phyloP scores from a whole-genome alignment of 2,113 vertebrate species.

The Cyprinodon variegatus region DNA sequence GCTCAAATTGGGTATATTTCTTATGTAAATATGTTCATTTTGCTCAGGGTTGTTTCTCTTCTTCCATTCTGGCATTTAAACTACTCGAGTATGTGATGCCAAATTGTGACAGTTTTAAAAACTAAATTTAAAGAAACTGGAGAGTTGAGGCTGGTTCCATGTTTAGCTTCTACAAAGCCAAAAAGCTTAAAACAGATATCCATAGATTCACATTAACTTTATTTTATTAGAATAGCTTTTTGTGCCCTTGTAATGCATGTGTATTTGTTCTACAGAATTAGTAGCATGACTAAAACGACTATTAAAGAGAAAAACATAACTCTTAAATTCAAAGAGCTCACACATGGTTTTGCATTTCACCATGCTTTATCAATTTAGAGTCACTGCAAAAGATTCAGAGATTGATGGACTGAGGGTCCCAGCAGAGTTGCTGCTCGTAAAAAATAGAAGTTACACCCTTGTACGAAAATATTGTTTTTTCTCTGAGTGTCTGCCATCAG shows the following conservation, averaged over 20 bases:
- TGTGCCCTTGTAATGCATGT: not conserved
- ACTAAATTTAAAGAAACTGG: not conserved
- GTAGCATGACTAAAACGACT: constrained; percentile 19
- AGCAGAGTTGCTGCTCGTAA: constrained; percentile 45
- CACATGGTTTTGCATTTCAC: constrained; percentile 36
- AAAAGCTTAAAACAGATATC: not conserved
- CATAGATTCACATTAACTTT: not conserved
- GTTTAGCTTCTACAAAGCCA: not conserved
- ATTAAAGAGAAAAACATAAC: constrained; percentile 19
- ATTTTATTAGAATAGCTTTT: not conserved
- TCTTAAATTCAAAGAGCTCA: constrained; percentile 31
- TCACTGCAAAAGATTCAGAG: constrained; percentile 36
- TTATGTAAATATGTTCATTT: no score
- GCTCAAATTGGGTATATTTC: no score
- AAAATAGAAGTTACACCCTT: constrained; percentile 51
- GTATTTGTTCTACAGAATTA: constrained; percentile 18
- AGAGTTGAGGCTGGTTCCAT: not conserved
- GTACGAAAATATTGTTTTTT: constrained; percentile 51
- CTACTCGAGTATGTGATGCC: not conserved
- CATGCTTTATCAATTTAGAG: constrained; percentile 41
- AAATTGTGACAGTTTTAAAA: not conserved
- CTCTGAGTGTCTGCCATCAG: constrained; percentile 60
- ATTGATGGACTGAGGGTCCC: constrained; percentile 44
- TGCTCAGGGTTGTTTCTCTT: no score
- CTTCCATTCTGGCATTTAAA: not conserved